These are phyloP conservation scores for Uropsilus gracilis DNA, from an alignment of 2,113 vertebrate species.

Conservation along the genomic window DNA sequence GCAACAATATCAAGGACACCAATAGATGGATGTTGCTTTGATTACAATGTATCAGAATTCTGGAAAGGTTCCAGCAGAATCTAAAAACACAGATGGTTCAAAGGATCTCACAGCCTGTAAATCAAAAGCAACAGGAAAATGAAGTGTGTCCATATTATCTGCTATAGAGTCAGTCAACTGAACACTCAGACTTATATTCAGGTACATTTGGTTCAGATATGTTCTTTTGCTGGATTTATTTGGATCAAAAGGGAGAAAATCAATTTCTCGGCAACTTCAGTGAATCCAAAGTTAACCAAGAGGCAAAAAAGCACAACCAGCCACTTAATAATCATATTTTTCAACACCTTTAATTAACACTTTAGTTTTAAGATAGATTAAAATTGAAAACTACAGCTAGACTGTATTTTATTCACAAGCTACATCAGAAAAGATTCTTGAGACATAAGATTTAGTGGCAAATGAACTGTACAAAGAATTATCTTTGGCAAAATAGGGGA, in stretches of 20 bases:
- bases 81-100: neutral
- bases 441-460: neutral
- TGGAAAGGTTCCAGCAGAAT: neutral
- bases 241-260: neutral
- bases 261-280: neutral
- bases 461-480: neutral
- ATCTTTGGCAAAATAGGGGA: neutral
- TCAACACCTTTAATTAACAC: conserved; percentile 22
- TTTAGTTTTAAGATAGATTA: conserved; percentile 13
- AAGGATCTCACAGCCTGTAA: neutral
- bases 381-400: neutral
- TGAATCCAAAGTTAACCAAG: conserved; percentile 6
- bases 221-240: neutral
- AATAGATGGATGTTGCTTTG: neutral
- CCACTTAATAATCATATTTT: neutral
- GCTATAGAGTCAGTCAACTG: neutral
- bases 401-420: conserved; percentile 16
- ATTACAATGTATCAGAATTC: conserved; percentile 15
- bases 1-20: conserved; percentile 30
- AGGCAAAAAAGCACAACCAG: neutral
- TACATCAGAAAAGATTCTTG: conserved; percentile 7
- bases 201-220: neutral
- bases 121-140: neutral
- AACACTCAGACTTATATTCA: neutral
- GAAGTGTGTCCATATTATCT: neutral